Conservation (phyloP, 2,113 vertebrate species). For the Otus sunia region DNA sequence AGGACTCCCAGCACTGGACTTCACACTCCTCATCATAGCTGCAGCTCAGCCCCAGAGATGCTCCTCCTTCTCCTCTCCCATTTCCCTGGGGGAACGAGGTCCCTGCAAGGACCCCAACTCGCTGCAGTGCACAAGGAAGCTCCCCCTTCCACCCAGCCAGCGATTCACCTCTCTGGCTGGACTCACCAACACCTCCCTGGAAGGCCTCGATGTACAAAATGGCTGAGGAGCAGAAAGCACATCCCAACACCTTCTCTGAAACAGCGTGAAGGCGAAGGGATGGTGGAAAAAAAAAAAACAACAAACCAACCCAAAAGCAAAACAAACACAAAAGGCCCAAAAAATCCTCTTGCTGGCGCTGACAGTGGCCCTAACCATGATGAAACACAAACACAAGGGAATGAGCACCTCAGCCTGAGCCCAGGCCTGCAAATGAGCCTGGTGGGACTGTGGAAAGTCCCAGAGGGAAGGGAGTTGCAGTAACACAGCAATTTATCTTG, state of each 20-base stretch:
- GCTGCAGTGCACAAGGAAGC: accelerated
- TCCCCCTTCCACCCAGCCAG: not conserved
- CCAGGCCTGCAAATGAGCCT: slow-evolving; percentile 1
- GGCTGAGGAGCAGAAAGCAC: slow-evolving; percentile 37
- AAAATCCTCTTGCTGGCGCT: not conserved
- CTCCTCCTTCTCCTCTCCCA: not conserved
- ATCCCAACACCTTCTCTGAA: not conserved
- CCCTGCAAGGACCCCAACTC: not conserved
- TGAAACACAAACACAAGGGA: not conserved
- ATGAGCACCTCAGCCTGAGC: not conserved
- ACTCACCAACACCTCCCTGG: not conserved
- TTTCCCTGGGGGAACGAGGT: not conserved
- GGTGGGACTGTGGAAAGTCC: slow-evolving; percentile 46
- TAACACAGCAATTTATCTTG: slow-evolving; percentile 15
- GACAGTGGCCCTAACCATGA: not conserved
- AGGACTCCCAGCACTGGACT: not conserved
- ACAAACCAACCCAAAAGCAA: too few relatives aligned
- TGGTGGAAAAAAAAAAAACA: accelerated
- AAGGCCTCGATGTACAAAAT: slow-evolving; percentile 45
- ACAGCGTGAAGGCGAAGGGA: not conserved
- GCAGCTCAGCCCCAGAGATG: not conserved
- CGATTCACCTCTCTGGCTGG: not conserved
- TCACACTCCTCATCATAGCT: accelerated
- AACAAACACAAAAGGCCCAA: not conserved
- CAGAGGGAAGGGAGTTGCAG: slow-evolving; percentile 59